Base-by-base conservation (phyloP, 2,888 invertebrate genomes). In the Cataglyphis rosenhaueri region DNA sequence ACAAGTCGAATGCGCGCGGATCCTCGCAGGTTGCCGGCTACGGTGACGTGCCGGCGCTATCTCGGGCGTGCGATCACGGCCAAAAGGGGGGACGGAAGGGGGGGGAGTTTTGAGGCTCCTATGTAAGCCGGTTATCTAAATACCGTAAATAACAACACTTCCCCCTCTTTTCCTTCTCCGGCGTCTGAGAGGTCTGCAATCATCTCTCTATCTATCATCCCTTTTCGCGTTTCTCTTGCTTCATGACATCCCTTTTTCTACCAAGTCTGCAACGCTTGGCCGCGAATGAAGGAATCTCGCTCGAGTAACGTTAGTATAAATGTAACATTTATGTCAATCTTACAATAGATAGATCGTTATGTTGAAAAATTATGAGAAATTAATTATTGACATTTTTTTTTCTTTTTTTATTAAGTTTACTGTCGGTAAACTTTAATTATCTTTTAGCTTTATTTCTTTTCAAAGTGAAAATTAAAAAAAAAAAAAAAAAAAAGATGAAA, bases 121-220 rank as follows among this genome's bases (percentile, higher is more conserved):
- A 91, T 92, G 92, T 94, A 94, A 94, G 94, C 94, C 94, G 93
- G 94, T 94, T 94, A 94, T 94, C 94, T 94, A 94, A 94, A 94
- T 94, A 93, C 94, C 94, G 94, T 94, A 94, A 94, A 94, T 94
- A 94, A 94, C 93, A 91, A 92, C 91, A 92, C 88, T 86, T 87
- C 89, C 88, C 90, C 78, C 48, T 25, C 8, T 35, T 1, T 18
- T n/a, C 4, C 29, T 35, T 57, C 52, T 25, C 10, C 18, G 29
- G 41, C 10, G 44, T 52, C 21, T 21, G 21, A 73, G 76, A 85
- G 85, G 64, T 85, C 78, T 70, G 48, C 75, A 68, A 74, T 81
- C 82, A 82, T 83, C 83, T 81, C 64, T 78, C 79, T 75, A 82
- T 78, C 78, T 70, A 78, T 85, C 85, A 76, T 85, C 86, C 85